Evolutionary conservation across 1,140 invertebrate genomes (phyloP).

Genomic region (Apis cerana): DNA sequence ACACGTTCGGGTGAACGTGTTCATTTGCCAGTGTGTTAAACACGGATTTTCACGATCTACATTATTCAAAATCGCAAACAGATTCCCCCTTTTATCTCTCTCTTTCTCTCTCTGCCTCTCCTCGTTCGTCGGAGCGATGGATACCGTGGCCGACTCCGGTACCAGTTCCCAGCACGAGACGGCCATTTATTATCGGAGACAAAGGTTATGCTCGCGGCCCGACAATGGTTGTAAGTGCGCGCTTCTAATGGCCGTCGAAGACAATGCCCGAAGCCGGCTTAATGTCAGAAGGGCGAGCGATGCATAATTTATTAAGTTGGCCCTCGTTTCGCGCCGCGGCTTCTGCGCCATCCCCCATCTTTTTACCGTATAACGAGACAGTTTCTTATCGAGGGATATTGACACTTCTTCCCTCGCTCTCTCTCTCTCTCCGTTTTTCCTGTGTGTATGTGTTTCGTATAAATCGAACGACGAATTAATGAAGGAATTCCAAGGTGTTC

Average conservation of each 20-base stretch:
- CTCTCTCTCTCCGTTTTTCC: background rate
- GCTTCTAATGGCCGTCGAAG: conserved; percentile 68
- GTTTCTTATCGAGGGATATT: conserved; percentile 24
- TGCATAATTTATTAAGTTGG: conserved; percentile 73
- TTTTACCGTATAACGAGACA: conserved; percentile 2
- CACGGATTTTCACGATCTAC: conserved; percentile 43
- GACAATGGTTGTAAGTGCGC: conserved; percentile 66
- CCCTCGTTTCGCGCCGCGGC: conserved; percentile 52
- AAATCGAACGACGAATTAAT: background rate
- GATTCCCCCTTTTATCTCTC: background rate
- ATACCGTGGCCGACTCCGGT: conserved; percentile 29
- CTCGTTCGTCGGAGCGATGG: conserved; percentile 3
- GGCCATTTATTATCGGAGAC: conserved; percentile 73
- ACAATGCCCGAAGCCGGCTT: conserved; percentile 72
- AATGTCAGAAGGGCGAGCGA: conserved; percentile 73
- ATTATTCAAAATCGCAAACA: conserved; percentile 48
- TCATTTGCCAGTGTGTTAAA: conserved; percentile 30
- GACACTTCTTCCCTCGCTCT: background rate
- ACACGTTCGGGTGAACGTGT: conserved; percentile 5
- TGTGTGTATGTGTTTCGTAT: background rate
- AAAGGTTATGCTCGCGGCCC: conserved; percentile 69
- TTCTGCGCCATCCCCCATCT: conserved; percentile 36
- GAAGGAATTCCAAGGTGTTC: background rate
- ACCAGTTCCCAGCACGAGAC: conserved; percentile 62
- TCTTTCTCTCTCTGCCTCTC: background rate